phyloP scores from a whole-genome alignment of 2,113 vertebrate genomes.

The Porphyrio hochstetteri region DNA sequence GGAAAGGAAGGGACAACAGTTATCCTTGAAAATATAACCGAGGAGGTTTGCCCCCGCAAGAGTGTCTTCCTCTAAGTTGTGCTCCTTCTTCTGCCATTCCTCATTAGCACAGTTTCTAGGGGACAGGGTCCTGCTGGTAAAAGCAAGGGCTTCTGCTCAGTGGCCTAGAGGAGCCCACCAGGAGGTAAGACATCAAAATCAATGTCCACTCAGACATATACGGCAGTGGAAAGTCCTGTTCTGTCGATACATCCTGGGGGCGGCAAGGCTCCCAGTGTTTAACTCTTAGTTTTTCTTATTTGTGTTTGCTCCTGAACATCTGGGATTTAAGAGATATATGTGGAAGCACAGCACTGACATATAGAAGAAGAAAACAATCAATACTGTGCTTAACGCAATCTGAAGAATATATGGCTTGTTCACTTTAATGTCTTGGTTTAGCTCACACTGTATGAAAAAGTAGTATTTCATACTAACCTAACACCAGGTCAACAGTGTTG shows the following conservation, averaged over 20 bases:
- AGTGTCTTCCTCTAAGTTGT: neutral
- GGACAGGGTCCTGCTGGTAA: constrained; percentile 46
- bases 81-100: constrained; percentile 20
- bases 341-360: constrained; percentile 20
- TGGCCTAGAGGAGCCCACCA: constrained; percentile 1
- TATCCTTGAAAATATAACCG: constrained; percentile 10
- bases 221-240: neutral
- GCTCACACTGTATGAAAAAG: neutral
- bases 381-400: neutral
- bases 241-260: neutral
- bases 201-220: constrained; percentile 10
- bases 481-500: neutral
- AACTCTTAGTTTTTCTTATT: neutral
- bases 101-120: constrained; percentile 49
- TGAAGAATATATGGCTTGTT: neutral
- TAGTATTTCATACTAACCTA: neutral
- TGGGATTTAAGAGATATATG: constrained; percentile 44
- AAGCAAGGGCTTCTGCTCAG: constrained; percentile 11
- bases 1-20: neutral
- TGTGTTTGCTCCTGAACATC: neutral
- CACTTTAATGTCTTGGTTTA: constrained; percentile 15
- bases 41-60: neutral
- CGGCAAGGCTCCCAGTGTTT: neutral
- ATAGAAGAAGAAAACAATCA: constrained; percentile 43
- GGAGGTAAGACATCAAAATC: constrained; percentile 48